phyloP scores from a whole-genome alignment of 2,888 invertebrate species.

The Liodrosophila aerea region DNA sequence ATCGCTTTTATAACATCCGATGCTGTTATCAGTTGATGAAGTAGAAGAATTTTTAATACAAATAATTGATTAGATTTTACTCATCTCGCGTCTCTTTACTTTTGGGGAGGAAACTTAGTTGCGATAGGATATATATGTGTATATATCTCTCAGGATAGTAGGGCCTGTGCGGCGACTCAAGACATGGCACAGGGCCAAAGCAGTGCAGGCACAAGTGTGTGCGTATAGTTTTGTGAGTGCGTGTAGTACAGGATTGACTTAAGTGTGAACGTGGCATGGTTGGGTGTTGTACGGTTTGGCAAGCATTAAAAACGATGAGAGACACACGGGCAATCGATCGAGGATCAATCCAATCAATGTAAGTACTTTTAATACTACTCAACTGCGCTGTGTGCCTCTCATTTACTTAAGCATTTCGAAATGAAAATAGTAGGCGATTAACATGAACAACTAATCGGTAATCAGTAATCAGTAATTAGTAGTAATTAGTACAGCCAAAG shows the following conservation, averaged over 20 bases:
- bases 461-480: too few relatives aligned
- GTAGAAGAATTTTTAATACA: background rate
- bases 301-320: background rate
- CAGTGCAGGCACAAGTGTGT: conserved; percentile 2
- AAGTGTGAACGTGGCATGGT: background rate
- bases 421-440: conserved; percentile 45
- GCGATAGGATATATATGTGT: too few relatives aligned
- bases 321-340: too few relatives aligned
- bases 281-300: conserved; percentile 10
- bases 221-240: conserved; percentile 42
- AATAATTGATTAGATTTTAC: too few relatives aligned
- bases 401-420: too few relatives aligned
- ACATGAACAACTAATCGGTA: background rate
- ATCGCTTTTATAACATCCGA: conserved; percentile 94
- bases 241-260: background rate
- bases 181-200: background rate
- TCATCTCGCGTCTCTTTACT: too few relatives aligned
- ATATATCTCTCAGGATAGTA: too few relatives aligned
- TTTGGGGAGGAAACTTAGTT: background rate
- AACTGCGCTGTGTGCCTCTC: too few relatives aligned
- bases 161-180: background rate
- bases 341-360: too few relatives aligned
- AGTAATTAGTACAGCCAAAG: too few relatives aligned
- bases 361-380: too few relatives aligned
- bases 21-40: conserved; percentile 83